These are phyloP conservation scores for Pomacea canaliculata DNA, from an alignment of 2,888 invertebrate species.

Conservation along the genomic window DNA sequence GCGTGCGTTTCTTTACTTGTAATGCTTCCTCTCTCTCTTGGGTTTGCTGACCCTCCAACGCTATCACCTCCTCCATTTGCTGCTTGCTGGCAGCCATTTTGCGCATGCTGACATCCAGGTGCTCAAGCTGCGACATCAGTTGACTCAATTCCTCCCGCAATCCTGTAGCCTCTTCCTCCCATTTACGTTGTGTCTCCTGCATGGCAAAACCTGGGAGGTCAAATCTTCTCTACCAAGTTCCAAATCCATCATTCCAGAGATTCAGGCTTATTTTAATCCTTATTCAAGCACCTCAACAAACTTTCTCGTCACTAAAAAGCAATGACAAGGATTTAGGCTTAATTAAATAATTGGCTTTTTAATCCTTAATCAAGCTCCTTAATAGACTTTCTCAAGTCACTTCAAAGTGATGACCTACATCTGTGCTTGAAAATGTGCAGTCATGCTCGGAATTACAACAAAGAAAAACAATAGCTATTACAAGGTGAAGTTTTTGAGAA, in stretches of 20 bases:
- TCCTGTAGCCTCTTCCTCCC: conserved; percentile 63
- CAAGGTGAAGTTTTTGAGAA: no score
- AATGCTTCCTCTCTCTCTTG: conserved; percentile 63
- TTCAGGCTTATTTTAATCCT: no score
- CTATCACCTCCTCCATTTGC: conserved; percentile 66
- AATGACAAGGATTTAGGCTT: no score
- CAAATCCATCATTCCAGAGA: no score
- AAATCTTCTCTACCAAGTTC: no score
- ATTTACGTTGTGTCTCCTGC: conserved; percentile 63
- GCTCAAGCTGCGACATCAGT: conserved; percentile 58
- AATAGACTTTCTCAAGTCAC: no score
- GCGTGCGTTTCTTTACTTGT: conserved; percentile 72
- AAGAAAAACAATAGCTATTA: no score
- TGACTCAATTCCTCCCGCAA: conserved; percentile 60
- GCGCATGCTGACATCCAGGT: conserved; percentile 60
- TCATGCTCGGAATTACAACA: no score
- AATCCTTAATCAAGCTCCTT: no score
- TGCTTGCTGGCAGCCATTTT: conserved; percentile 63
- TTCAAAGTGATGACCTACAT: no score
- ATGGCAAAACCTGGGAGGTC: conserved; percentile 1
- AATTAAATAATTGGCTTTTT: no score
- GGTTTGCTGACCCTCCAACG: conserved; percentile 69
- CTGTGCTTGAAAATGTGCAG: no score
- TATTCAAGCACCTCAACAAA: not conserved
- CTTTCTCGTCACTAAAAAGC: not conserved